phyloP scores from a whole-genome alignment of 2,888 invertebrate species.

The Seladonia tumulorum region DNA sequence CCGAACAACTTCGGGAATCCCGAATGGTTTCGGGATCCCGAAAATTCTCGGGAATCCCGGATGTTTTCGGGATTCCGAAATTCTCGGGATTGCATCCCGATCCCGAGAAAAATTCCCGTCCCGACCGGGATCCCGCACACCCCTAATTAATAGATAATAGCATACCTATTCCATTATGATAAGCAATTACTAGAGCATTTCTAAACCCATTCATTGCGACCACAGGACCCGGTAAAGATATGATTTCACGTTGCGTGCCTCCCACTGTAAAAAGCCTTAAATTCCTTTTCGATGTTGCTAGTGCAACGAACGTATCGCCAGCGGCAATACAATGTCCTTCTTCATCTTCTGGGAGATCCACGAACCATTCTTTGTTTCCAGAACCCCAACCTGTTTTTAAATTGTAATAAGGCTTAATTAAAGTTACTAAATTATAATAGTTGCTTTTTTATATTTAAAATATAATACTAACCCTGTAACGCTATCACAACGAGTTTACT shows the following conservation, averaged over 20 bases:
- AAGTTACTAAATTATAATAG: slow-evolving; percentile 6
- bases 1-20: too few species aligned
- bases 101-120: too few species aligned
- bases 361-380: slow-evolving; percentile 94
- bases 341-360: slow-evolving; percentile 91
- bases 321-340: slow-evolving; percentile 88
- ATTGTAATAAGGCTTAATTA: slow-evolving; percentile 1
- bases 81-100: too few species aligned
- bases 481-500: slow-evolving; percentile 85
- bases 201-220: slow-evolving; percentile 88
- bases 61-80: too few species aligned
- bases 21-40: too few species aligned
- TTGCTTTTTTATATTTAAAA: slow-evolving; percentile 7
- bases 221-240: slow-evolving; percentile 90
- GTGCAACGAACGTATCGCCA: slow-evolving; percentile 91
- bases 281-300: slow-evolving; percentile 90
- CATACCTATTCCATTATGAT: slow-evolving; percentile 87
- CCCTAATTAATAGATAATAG: slow-evolving; percentile 5
- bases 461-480: slow-evolving; percentile 75
- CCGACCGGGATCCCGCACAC: too few species aligned
- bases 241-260: slow-evolving; percentile 93
- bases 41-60: too few species aligned
- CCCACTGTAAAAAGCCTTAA: slow-evolving; percentile 93
- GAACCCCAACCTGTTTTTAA: slow-evolving; percentile 84
- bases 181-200: slow-evolving; percentile 88